Conservation (phyloP, 1,140 invertebrate genomes). For the Chymomyza costata region DNA sequence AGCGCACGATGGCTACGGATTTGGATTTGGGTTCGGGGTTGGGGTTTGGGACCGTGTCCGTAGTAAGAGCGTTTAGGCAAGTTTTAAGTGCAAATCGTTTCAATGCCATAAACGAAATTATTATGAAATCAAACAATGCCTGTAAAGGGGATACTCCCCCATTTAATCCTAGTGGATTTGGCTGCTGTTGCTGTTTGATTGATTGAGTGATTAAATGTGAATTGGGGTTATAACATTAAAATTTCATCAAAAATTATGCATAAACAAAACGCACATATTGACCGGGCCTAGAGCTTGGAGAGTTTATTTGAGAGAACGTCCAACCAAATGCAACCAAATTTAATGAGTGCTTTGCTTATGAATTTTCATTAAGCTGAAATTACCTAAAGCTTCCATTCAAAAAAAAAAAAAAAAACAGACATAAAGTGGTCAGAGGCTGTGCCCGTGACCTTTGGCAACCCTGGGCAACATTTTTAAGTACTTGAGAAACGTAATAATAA, state of each 20-base stretch:
- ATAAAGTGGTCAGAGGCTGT: background rate
- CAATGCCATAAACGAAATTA: constrained; percentile 33
- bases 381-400: too few relatives aligned
- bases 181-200: too few relatives aligned
- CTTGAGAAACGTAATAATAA: constrained; percentile 46
- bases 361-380: constrained; percentile 59
- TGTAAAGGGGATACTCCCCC: too few relatives aligned
- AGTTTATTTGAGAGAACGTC: too few relatives aligned
- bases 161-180: background rate
- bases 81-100: constrained; percentile 29
- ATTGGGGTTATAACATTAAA: background rate
- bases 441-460: too few relatives aligned
- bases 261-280: constrained; percentile 6
- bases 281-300: too few relatives aligned
- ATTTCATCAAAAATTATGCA: constrained; percentile 14
- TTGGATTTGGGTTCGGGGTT: too few relatives aligned
- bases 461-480: constrained; percentile 2
- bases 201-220: too few relatives aligned
- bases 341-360: constrained; percentile 58
- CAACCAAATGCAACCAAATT: constrained; percentile 29
- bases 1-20: too few relatives aligned
- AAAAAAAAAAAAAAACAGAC: too few relatives aligned
- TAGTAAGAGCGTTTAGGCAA: too few relatives aligned
- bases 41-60: too few relatives aligned
- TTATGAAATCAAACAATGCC: constrained; percentile 32